phyloP scores from a whole-genome alignment of 2,888 invertebrate species.

The Patella depressa region DNA sequence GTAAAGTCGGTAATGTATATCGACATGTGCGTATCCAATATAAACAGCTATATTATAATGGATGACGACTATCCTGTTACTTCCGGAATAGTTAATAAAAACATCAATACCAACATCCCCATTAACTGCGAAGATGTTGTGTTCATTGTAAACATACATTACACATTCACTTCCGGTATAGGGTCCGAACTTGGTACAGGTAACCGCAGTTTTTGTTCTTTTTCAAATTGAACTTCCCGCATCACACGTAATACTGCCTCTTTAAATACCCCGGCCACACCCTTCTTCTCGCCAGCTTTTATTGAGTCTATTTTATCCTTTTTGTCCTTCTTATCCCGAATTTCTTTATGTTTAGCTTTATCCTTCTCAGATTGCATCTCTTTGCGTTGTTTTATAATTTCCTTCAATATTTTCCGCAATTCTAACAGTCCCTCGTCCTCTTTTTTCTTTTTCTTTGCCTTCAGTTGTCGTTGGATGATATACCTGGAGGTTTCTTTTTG shows the following conservation, averaged over 20 bases:
- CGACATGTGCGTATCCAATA: too few species aligned
- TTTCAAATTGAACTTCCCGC: too few species aligned
- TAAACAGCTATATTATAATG: too few species aligned
- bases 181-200: too few species aligned
- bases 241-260: constrained; percentile 4
- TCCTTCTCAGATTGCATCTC: constrained; percentile 46
- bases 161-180: too few species aligned
- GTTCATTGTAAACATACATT: too few species aligned
- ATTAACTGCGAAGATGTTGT: too few species aligned
- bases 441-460: constrained; percentile 47
- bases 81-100: too few species aligned
- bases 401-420: constrained; percentile 51
- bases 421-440: constrained; percentile 53
- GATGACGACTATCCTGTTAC: too few species aligned
- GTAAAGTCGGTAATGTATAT: too few species aligned
- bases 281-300: constrained; percentile 9
- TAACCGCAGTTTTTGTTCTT: too few species aligned
- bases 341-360: not conserved
- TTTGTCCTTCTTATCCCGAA: not conserved
- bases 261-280: constrained; percentile 5
- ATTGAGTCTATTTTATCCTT: constrained; percentile 11
- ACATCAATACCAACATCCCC: too few species aligned
- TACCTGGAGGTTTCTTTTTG: constrained; percentile 50
- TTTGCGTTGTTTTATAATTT: constrained; percentile 54
- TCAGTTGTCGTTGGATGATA: constrained; percentile 50